Evolutionary conservation across 2,113 vertebrate genomes (phyloP).

Genomic region (Gobio gobio): DNA sequence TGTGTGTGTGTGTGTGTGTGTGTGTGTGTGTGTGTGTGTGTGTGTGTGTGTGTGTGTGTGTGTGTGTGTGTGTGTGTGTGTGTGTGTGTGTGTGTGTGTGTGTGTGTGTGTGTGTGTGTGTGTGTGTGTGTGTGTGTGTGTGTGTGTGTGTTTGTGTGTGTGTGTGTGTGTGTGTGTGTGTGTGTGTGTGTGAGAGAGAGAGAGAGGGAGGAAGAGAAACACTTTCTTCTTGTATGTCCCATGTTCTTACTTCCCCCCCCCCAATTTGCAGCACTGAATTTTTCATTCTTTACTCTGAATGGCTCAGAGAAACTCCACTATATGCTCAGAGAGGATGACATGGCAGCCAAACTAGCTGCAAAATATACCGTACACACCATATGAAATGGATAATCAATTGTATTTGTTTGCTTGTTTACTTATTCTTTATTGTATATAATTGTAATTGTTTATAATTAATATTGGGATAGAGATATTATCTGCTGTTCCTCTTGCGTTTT

Average conservation of each 20-base stretch:
- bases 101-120: too few species aligned
- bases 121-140: too few species aligned
- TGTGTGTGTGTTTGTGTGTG: too few species aligned
- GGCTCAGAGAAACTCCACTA: background rate
- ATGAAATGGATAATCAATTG: background rate
- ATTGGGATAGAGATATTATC: background rate
- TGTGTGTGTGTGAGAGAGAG: too few species aligned
- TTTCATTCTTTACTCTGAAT: background rate
- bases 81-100: too few species aligned
- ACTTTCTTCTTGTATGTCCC: background rate
- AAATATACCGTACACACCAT: background rate
- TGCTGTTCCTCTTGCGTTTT: too few species aligned
- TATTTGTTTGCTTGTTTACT: background rate
- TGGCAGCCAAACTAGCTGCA: background rate
- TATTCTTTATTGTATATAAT: background rate
- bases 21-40: too few species aligned
- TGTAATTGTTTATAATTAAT: background rate
- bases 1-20: too few species aligned
- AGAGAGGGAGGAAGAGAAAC: background rate
- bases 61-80: too few species aligned
- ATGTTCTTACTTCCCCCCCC: background rate
- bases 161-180: too few species aligned
- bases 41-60: too few species aligned
- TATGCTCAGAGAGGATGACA: too few species aligned
- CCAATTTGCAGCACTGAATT: background rate